A percentile compares a stretch with the other conserved stretches of the same genome.
Evolutionary conservation across 1,140 invertebrate species (phyloP).

Genomic region (Hyles vespertilio): DNA sequence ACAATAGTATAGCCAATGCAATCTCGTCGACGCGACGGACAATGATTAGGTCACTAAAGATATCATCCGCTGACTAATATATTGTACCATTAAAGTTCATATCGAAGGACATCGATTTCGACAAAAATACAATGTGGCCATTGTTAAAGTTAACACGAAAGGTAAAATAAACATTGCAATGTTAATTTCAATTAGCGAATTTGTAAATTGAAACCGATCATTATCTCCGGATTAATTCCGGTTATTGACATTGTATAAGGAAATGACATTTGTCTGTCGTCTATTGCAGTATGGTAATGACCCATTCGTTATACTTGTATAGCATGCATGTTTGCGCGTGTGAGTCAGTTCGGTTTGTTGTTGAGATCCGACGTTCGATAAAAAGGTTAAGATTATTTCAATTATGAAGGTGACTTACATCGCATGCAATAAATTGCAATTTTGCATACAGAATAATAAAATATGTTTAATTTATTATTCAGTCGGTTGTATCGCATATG

Average conservation of each 20-base stretch:
- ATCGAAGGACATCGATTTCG: no score
- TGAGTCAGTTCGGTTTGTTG: conserved; percentile 12
- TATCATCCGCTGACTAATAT: no score
- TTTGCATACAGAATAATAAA: conserved; percentile 1
- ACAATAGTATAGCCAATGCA: no score
- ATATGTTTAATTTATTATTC: conserved; percentile 1
- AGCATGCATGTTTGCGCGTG: background rate
- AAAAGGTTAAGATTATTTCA: conserved; percentile 17
- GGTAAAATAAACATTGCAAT: no score
- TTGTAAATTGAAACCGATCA: background rate
- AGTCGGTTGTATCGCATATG: conserved; percentile 1
- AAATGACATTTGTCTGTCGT: conserved; percentile 30
- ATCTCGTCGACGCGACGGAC: no score
- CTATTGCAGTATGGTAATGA: conserved; percentile 21
- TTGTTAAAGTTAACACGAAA: no score
- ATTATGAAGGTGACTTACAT: conserved; percentile 15
- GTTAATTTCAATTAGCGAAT: no score
- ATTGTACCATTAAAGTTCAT: no score
- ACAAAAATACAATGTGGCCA: no score
- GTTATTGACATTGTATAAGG: conserved; percentile 40
- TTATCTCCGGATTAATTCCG: conserved; percentile 23
- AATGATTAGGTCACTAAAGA: no score
- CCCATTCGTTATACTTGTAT: background rate
- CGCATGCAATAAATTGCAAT: conserved; percentile 7
- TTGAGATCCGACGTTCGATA: conserved; percentile 14